Conservation (phyloP, 2,888 invertebrate genomes). For the Brassicogethes aeneus region DNA sequence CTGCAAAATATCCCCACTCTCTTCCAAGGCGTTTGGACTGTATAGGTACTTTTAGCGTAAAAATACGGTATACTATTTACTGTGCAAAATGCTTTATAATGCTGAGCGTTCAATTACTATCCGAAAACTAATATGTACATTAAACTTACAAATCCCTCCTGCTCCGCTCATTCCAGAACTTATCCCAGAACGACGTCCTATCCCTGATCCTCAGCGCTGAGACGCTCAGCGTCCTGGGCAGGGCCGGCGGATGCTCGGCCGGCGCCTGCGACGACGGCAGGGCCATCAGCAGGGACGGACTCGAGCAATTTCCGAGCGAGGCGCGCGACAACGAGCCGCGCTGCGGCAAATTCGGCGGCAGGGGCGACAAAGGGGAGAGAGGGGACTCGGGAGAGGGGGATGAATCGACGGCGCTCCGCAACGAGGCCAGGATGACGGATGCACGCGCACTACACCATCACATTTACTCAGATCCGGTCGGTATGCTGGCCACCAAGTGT, state of each 20-base stretch:
- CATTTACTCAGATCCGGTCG: neutral
- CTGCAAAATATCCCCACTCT: no score
- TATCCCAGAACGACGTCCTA: slow-evolving; percentile 76
- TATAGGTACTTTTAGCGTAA: no score
- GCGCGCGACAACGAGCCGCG: slow-evolving; percentile 35
- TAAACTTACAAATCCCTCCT: slow-evolving; percentile 64
- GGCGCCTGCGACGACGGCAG: slow-evolving; percentile 35
- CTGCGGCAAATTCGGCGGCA: slow-evolving; percentile 24
- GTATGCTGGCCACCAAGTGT: neutral
- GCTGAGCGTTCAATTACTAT: no score
- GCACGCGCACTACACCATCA: neutral
- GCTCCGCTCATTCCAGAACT: slow-evolving; percentile 65
- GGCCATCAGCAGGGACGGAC: slow-evolving; percentile 49
- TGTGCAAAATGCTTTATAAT: no score
- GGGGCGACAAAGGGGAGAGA: slow-evolving; percentile 29
- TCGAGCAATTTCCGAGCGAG: slow-evolving; percentile 43
- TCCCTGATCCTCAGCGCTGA: slow-evolving; percentile 71
- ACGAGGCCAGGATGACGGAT: slow-evolving; percentile 31
- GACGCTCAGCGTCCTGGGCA: slow-evolving; percentile 49
- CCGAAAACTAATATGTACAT: no score
- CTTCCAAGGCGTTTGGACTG: no score
- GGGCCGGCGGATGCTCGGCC: slow-evolving; percentile 42
- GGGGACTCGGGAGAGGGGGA: no score
- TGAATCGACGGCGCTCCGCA: slow-evolving; percentile 23
- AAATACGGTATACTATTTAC: no score